Evolutionary conservation across 2,888 invertebrate genomes (phyloP).

Genomic region (Margaritifera margaritifera): DNA sequence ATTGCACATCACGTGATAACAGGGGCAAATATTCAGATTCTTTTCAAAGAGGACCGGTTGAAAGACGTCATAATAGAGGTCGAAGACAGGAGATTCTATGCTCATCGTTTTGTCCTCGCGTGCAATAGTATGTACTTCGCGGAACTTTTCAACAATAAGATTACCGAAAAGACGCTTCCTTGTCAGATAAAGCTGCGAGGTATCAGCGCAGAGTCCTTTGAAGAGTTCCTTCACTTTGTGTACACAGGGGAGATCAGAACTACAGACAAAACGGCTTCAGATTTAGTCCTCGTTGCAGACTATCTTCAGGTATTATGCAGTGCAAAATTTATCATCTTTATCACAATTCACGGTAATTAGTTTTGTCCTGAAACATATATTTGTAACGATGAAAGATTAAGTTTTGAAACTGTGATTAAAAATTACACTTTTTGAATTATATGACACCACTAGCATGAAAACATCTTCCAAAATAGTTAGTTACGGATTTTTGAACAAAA

Average conservation of each 20-base stretch:
- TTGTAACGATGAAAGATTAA: too few relatives aligned
- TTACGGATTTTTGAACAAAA: too few relatives aligned
- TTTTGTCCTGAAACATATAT: too few relatives aligned
- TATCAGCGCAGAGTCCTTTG: slow-evolving; percentile 49
- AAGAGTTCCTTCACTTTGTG: slow-evolving; percentile 47
- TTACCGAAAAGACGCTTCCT: slow-evolving; percentile 34
- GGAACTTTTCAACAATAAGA: slow-evolving; percentile 34
- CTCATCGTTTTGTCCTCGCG: slow-evolving; percentile 53
- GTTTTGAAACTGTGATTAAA: too few relatives aligned
- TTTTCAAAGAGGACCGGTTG: slow-evolving; percentile 61
- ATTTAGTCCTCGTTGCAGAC: slow-evolving; percentile 44
- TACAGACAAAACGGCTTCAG: slow-evolving; percentile 37
- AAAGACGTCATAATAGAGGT: slow-evolving; percentile 56
- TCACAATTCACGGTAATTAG: too few relatives aligned
- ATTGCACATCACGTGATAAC: slow-evolving; percentile 46
- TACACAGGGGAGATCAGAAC: slow-evolving; percentile 47
- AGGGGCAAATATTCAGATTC: slow-evolving; percentile 45
- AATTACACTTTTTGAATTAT: too few relatives aligned
- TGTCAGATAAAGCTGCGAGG: slow-evolving; percentile 45
- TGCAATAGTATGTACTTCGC: slow-evolving; percentile 59
- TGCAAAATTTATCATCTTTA: slow-evolving; percentile 1
- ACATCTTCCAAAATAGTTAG: too few relatives aligned
- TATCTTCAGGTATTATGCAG: slow-evolving; percentile 30
- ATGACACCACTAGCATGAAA: too few relatives aligned
- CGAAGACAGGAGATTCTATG: slow-evolving; percentile 43